Base-by-base conservation (phyloP, 2,113 vertebrate species). In the Gobiocypris rarus region DNA sequence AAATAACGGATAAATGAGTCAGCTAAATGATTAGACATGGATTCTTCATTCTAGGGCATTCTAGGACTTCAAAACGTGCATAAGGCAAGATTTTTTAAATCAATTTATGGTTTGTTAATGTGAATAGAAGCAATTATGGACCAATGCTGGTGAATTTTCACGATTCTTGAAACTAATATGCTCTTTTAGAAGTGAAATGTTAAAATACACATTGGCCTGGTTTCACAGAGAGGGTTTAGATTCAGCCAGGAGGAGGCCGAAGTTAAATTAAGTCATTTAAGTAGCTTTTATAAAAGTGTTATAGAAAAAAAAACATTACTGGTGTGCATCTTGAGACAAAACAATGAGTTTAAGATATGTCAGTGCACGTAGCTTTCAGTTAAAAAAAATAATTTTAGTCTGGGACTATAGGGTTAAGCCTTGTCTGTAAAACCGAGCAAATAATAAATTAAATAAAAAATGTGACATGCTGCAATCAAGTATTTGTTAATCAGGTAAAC, bases 11-110 rank as follows among this genome's bases (percentile, higher is more conserved):
- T 79, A 79, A 79, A 79, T 79, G 76, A 79, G 58, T 63, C 38
- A 79, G 76, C 58, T 63, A 41, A 63, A 79, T 63, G 76, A 79
- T 79, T 63, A 65, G 76, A 79, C 76, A 63, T 79, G n/a, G 76
- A 79, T 79, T 79, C n/a, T 79, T 79, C 1, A 63, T 65, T 63
- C 76, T 77, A 56, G 50, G 74, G 50, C 74, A 56, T 76, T 76
- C 28, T 59, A 43, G 76, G 76, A 79, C 76, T 61, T 61, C 10
- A 3, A 24, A 24, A 61, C 7, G 28, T 45, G 22, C 15, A 28
- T 79, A 41, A 26, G 61, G 48, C 45, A 75, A 75, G 71, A 31
- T 75, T 19, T 75, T 13, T 8, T 31, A 3, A 34, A 28, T 34
- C 13, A 17, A 19, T 67, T 24, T 26, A 4, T 45, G 69, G 2